Percentiles rank a stretch among this genome's conserved stretches.
These are phyloP conservation scores for Ylistrum balloti DNA, from an alignment of 1,140 invertebrate species.

Conservation along the genomic window DNA sequence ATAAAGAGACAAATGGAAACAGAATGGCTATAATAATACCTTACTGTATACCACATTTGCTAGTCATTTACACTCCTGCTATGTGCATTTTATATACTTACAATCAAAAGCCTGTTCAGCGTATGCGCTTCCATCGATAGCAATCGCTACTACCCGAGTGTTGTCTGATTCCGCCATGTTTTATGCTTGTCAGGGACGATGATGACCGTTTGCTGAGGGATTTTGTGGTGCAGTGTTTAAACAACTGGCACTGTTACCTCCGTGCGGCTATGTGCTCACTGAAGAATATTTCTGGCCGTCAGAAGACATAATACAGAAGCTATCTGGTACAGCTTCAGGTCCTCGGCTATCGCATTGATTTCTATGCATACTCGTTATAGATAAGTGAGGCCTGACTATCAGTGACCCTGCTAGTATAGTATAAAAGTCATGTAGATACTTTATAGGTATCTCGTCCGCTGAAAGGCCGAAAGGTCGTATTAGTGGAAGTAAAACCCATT, in stretches of 20 bases:
- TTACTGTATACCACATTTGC: neutral
- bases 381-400: neutral
- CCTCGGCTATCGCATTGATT: constrained; percentile 2
- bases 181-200: neutral
- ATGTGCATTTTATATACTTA: neutral
- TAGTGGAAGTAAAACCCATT: too few relatives aligned
- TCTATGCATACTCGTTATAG: neutral
- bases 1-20: neutral
- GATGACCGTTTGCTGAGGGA: neutral
- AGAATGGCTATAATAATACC: neutral
- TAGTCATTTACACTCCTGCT: neutral
- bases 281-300: neutral
- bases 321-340: neutral
- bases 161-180: constrained; percentile 16
- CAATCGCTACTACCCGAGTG: neutral
- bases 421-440: too few relatives aligned
- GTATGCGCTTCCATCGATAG: neutral
- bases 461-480: too few relatives aligned
- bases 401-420: too few relatives aligned
- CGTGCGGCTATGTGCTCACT: neutral
- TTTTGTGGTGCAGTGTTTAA: neutral
- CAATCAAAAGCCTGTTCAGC: neutral
- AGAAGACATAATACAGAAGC: neutral
- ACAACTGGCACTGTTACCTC: neutral
- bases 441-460: too few relatives aligned